Base-by-base conservation (phyloP, 2,113 vertebrate species). In the Pristiophorus japonicus region DNA sequence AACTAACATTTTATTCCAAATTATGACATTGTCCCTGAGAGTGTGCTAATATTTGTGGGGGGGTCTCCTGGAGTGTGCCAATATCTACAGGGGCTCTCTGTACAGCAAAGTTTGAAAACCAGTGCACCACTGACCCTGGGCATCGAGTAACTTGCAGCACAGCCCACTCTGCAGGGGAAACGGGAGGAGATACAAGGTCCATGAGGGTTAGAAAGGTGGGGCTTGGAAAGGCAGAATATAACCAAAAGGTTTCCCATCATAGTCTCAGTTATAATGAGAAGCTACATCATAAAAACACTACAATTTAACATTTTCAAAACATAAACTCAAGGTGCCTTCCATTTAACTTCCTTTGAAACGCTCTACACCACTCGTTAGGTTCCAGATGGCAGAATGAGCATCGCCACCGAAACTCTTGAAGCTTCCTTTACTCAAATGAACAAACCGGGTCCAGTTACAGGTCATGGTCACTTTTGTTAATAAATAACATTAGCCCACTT, bases 221-320 rank as follows among this genome's bases (percentile, higher is more conserved):
- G 42, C n/a, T 85, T 85, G 6, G 42, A 45, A 45, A 47, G 42
- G 42, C 42, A 81, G 34, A 42, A 42, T 20, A 85, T 45, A 45
- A 45, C 20, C 38, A 85, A 85, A 81, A 42, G 75, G 16, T 85
- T 22, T 85, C 20, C 81, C 42, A 85, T 85, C 47, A 6, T 45
- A 7, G 5, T 18, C 81, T 22, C 81, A 45, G 81, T 85, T 85
- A 38, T 6, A 45, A 22, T 6, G 42, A 45, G 42, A 20, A 38
- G 18, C 18, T 45, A 42, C 34, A 90, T 55, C 47, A 90, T 90
- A 90, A 59, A 90, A 90, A 34, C 14, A 2, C n/a, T 42, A 20
- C 70, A 73, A 34, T 11, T 59, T 59, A 59, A 97, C 96, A 96
- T 97, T 96, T 96, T 97, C 96, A 96, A 96, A 96, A 94, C 95